Percentiles rank a stretch among this genome's conserved stretches.
These are phyloP conservation scores for Cheilosia variabilis DNA, from an alignment of 2,888 invertebrate genomes.

Conservation along the genomic window DNA sequence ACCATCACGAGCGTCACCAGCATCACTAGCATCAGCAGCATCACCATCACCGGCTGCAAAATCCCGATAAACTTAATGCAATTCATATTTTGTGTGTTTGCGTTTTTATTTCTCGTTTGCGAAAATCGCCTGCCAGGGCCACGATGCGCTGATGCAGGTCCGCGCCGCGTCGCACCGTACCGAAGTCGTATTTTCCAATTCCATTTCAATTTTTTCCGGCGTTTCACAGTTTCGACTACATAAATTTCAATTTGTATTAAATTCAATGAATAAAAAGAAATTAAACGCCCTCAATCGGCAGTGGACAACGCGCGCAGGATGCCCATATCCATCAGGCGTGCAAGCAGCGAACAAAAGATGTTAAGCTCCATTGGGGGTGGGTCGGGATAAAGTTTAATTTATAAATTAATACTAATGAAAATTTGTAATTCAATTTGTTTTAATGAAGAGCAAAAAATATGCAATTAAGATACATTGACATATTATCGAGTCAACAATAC, in stretches of 20 bases:
- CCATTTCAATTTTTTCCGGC: constrained; percentile 72
- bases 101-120: constrained; percentile 62
- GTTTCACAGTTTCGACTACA: constrained; percentile 75
- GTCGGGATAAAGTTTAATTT: constrained; percentile 54
- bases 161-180: not conserved
- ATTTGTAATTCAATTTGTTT: constrained; percentile 65
- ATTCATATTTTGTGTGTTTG: constrained; percentile 76
- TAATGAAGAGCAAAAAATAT: constrained; percentile 49
- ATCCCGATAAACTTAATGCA: constrained; percentile 75
- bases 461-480: constrained; percentile 41
- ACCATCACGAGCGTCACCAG: constrained; percentile 2
- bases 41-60: constrained; percentile 61
- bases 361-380: constrained; percentile 43
- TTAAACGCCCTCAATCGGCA: constrained; percentile 64
- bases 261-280: constrained; percentile 72
- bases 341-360: constrained; percentile 55
- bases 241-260: constrained; percentile 75
- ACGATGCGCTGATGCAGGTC: constrained; percentile 8
- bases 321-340: not conserved
- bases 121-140: constrained; percentile 13
- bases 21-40: constrained; percentile 5
- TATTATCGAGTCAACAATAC: constrained; percentile 30
- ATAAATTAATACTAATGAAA: constrained; percentile 69
- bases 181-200: constrained; percentile 74
- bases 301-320: constrained; percentile 24